Percentiles rank a stretch among this genome's conserved stretches.
Evolutionary conservation across 2,888 invertebrate species (phyloP).

Genomic region (Scrobipalpa atriplicella): DNA sequence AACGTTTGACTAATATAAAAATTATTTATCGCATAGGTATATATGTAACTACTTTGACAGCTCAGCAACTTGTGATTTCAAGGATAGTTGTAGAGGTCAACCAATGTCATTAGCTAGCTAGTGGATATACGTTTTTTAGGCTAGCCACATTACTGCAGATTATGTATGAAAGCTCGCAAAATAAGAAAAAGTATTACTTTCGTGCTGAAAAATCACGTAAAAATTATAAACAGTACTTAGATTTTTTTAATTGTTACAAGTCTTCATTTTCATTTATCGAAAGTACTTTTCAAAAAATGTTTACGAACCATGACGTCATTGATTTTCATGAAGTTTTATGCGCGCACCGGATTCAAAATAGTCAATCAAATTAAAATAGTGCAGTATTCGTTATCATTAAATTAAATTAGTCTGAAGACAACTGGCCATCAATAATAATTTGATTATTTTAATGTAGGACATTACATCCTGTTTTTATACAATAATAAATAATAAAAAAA

Average conservation of each 20-base stretch:
- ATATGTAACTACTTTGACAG: constrained; percentile 58
- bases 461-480: no score
- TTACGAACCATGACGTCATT: constrained; percentile 17
- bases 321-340: not conserved
- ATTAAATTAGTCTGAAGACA: no score
- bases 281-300: constrained; percentile 20
- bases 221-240: not conserved
- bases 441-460: no score
- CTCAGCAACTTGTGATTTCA: constrained; percentile 39
- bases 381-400: no score
- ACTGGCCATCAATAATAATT: no score
- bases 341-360: no score
- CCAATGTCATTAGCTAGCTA: constrained; percentile 66
- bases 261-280: not conserved
- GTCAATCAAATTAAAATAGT: no score
- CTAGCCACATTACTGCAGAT: constrained; percentile 44
- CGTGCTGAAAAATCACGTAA: not conserved
- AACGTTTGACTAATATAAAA: constrained; percentile 27
- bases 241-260: constrained; percentile 30
- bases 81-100: constrained; percentile 67
- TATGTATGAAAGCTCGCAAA: no score
- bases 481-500: not conserved
- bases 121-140: constrained; percentile 42
- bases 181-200: no score
- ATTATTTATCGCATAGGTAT: not conserved